Evolutionary conservation across 2,797 vertebrate species (phyloP).

Genomic region (Bovichtus variegatus): DNA sequence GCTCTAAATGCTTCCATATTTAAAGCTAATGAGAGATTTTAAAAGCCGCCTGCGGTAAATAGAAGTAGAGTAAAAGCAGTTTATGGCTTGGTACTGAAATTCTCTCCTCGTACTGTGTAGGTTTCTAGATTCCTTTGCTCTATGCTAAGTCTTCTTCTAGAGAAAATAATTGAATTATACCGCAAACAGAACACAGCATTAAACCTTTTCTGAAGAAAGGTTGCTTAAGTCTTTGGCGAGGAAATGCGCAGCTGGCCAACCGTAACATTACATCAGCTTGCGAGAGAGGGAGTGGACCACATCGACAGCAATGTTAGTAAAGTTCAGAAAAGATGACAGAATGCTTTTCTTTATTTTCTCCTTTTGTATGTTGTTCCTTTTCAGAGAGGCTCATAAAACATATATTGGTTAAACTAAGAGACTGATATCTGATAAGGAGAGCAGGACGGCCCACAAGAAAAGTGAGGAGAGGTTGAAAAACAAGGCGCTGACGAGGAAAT

Average conservation of each 20-base stretch:
- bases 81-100: background rate
- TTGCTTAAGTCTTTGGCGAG: conserved; percentile 18
- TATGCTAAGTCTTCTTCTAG: background rate
- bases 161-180: background rate
- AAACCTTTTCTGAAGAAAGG: conserved; percentile 18
- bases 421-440: background rate
- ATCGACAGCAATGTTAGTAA: conserved; percentile 3
- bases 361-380: background rate
- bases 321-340: conserved; percentile 14
- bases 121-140: background rate
- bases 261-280: conserved; percentile 35
- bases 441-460: background rate
- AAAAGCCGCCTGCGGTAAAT: background rate
- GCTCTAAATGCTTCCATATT: too few species aligned
- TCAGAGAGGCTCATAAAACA: background rate
- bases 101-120: background rate
- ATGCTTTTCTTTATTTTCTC: conserved; percentile 11
- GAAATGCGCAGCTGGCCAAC: background rate
- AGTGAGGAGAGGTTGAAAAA: conserved; percentile 10
- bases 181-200: background rate
- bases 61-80: background rate
- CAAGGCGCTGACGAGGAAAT: conserved; percentile 20
- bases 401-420: background rate
- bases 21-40: background rate
- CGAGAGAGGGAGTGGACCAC: conserved; percentile 20